Evolutionary conservation across 2,113 vertebrate species (phyloP).

Genomic region (Octodon degus): DNA sequence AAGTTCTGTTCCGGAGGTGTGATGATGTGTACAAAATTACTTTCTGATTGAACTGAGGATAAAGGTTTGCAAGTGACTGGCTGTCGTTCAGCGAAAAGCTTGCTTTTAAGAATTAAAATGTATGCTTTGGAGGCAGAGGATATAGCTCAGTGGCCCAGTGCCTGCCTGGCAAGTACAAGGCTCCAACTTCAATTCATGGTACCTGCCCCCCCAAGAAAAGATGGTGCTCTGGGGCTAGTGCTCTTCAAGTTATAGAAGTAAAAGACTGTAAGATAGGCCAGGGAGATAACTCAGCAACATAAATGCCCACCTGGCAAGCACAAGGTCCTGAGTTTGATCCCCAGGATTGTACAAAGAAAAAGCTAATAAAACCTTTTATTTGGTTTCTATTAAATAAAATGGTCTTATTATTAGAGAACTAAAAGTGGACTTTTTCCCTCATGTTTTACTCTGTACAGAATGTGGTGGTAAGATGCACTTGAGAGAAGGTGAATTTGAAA

Average conservation of each 20-base stretch:
- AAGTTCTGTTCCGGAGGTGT: slow-evolving; percentile 9
- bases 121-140: not conserved
- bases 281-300: too few species aligned
- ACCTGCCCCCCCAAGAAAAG: too few species aligned
- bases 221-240: not conserved
- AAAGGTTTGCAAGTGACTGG: slow-evolving; percentile 4
- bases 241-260: not conserved
- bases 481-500: slow-evolving; percentile 99
- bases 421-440: slow-evolving; percentile 71
- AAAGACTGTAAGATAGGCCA: not conserved
- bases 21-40: not conserved
- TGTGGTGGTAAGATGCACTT: slow-evolving; percentile 99
- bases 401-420: slow-evolving; percentile 19
- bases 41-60: not conserved
- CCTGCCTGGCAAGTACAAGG: too few species aligned
- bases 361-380: slow-evolving; percentile 35
- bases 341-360: not conserved
- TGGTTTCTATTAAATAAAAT: slow-evolving; percentile 19
- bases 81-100: not conserved
- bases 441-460: slow-evolving; percentile 88
- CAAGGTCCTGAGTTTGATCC: too few species aligned
- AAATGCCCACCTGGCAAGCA: too few species aligned
- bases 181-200: too few species aligned
- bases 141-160: too few species aligned
- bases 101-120: not conserved